Conservation (phyloP, 1,140 invertebrate genomes). For the Drusus annulatus region DNA sequence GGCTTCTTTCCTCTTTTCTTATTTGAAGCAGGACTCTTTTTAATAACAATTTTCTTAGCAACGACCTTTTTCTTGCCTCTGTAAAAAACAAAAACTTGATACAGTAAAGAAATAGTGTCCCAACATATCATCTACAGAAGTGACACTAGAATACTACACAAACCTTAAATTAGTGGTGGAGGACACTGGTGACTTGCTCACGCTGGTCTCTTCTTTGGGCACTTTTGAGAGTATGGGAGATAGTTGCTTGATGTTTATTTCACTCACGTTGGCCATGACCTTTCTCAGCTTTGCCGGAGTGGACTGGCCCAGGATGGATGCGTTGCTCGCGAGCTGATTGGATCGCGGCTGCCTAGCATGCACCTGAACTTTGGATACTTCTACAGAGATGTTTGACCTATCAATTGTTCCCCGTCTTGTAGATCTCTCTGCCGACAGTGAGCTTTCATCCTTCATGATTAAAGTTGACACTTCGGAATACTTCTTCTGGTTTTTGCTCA, state of each 20-base stretch:
- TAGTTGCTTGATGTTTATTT: slow-evolving; percentile 46
- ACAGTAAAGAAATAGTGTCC: too few species aligned
- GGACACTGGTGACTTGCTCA: neutral
- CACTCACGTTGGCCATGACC: slow-evolving; percentile 14
- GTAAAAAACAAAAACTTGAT: neutral
- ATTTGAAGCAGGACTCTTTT: neutral
- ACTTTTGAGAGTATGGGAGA: slow-evolving; percentile 49
- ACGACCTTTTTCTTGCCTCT: neutral
- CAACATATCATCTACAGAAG: neutral
- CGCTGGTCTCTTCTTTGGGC: slow-evolving; percentile 1
- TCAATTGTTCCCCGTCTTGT: slow-evolving; percentile 50
- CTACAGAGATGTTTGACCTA: slow-evolving; percentile 49
- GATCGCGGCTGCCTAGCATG: slow-evolving; percentile 3
- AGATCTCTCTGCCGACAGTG: slow-evolving; percentile 27
- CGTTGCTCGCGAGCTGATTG: neutral
- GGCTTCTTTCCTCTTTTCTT: too few species aligned
- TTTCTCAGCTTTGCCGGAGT: slow-evolving; percentile 48
- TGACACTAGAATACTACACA: neutral
- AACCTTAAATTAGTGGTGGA: slow-evolving; percentile 8
- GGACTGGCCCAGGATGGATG: slow-evolving; percentile 54
- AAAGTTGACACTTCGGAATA: slow-evolving; percentile 32
- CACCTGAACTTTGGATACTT: slow-evolving; percentile 46
- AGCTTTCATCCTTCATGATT: slow-evolving; percentile 2
- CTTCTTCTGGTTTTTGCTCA: slow-evolving; percentile 9
- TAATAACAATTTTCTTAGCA: neutral